These are phyloP conservation scores for Homarus gammarus DNA, from an alignment of 2,888 invertebrate genomes.

Conservation along the genomic window DNA sequence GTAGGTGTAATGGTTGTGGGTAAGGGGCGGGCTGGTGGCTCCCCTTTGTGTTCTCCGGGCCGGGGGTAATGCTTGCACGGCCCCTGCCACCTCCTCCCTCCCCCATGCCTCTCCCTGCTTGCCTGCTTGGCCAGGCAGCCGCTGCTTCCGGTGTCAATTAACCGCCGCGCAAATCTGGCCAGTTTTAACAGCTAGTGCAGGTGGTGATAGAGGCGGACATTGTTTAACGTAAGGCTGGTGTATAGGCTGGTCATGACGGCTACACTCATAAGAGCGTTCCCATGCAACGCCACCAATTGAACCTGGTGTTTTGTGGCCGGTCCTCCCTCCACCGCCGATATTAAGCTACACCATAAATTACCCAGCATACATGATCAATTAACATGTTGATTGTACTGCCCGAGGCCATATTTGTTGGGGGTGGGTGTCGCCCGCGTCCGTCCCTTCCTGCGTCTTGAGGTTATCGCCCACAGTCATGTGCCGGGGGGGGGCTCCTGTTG, in stretches of 20 bases:
- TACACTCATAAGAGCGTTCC: constrained; percentile 7
- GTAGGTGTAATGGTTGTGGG: constrained; percentile 40
- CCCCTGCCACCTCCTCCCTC: constrained; percentile 1
- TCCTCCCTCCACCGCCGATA: background rate
- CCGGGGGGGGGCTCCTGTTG: background rate
- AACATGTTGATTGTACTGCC: constrained; percentile 17
- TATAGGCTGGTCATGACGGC: background rate
- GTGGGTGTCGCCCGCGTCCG: background rate
- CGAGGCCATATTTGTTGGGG: background rate
- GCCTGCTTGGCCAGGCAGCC: constrained; percentile 40
- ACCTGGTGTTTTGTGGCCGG: background rate
- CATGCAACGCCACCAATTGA: constrained; percentile 6
- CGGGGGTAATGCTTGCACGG: constrained; percentile 33
- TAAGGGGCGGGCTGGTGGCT: background rate
- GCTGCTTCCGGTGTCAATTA: constrained; percentile 61
- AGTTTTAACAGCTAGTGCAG: constrained; percentile 17
- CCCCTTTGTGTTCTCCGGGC: constrained; percentile 36
- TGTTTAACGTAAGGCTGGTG: background rate
- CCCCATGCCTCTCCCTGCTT: constrained; percentile 5
- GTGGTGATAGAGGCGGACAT: constrained; percentile 19
- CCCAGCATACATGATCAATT: constrained; percentile 12
- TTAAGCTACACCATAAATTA: background rate
- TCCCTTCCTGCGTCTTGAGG: background rate
- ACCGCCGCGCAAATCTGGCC: constrained; percentile 8
- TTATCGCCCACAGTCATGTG: constrained; percentile 4